Conservation (phyloP, 2,113 vertebrate species). For the Sebastes fasciatus region DNA sequence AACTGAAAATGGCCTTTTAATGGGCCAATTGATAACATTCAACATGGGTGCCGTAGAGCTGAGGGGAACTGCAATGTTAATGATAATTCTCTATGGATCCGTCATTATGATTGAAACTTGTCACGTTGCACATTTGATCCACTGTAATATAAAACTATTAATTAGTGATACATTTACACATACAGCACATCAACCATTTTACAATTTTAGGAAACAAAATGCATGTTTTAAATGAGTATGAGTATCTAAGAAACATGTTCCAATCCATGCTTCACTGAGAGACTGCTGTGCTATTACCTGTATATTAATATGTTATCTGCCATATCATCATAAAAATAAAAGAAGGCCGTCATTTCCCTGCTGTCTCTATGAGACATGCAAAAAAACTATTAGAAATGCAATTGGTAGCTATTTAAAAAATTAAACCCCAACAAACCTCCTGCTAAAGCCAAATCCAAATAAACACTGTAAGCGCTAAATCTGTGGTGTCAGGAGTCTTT, state of each 20-base stretch:
- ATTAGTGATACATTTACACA: background rate
- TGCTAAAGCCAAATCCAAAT: constrained; percentile 69
- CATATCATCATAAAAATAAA: constrained; percentile 12
- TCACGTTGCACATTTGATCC: background rate
- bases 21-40: too few species aligned
- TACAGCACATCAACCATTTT: background rate
- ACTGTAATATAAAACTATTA: background rate
- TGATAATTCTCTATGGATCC: background rate
- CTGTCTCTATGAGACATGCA: constrained; percentile 15
- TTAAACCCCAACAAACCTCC: constrained; percentile 36
- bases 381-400: constrained; percentile 47
- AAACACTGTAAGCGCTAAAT: constrained; percentile 64
- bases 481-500: constrained; percentile 70
- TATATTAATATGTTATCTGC: background rate
- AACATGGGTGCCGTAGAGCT: too few species aligned
- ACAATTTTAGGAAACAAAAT: background rate
- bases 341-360: constrained; percentile 2
- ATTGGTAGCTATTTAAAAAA: constrained; percentile 56
- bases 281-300: background rate
- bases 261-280: background rate
- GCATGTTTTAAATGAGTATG: background rate
- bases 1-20: background rate
- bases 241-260: background rate
- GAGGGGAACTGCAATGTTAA: background rate
- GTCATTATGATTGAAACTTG: background rate